Conservation (phyloP, 2,888 invertebrate genomes). For the Danaus chrysippus region DNA sequence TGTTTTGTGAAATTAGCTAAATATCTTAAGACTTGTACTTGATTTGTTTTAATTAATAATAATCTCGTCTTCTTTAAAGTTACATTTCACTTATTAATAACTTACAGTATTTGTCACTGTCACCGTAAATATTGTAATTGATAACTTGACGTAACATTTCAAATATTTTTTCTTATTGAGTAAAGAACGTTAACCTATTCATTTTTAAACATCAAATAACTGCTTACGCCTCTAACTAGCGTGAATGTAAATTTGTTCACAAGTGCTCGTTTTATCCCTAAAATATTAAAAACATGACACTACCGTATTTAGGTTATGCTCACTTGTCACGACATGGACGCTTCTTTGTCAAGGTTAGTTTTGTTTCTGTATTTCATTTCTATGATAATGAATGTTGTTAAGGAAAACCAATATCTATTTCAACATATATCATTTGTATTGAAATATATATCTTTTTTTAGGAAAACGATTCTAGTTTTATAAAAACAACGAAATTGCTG, state of each 20-base stretch:
- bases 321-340: constrained; percentile 22
- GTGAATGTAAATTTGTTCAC: constrained; percentile 4
- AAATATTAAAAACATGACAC: constrained; percentile 18
- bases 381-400: not conserved
- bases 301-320: constrained; percentile 21
- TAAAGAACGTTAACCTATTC: not conserved
- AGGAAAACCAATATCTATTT: not conserved
- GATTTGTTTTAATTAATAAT: not conserved
- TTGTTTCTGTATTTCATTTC: constrained; percentile 8
- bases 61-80: no score
- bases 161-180: not conserved
- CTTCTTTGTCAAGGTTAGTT: constrained; percentile 13
- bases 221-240: not conserved
- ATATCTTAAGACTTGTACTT: not conserved
- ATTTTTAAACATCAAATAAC: not conserved
- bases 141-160: not conserved
- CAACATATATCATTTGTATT: not conserved
- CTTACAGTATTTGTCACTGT: no score
- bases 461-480: no score
- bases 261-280: constrained; percentile 11
- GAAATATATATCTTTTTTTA: no score
- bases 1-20: not conserved
- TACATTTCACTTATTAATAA: no score
- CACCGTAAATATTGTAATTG: not conserved
- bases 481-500: no score